A percentile compares a stretch with the other conserved stretches of the same genome.
These are phyloP conservation scores for Pseudochaenichthys georgianus DNA, from an alignment of 2,797 vertebrate species.

Conservation along the genomic window DNA sequence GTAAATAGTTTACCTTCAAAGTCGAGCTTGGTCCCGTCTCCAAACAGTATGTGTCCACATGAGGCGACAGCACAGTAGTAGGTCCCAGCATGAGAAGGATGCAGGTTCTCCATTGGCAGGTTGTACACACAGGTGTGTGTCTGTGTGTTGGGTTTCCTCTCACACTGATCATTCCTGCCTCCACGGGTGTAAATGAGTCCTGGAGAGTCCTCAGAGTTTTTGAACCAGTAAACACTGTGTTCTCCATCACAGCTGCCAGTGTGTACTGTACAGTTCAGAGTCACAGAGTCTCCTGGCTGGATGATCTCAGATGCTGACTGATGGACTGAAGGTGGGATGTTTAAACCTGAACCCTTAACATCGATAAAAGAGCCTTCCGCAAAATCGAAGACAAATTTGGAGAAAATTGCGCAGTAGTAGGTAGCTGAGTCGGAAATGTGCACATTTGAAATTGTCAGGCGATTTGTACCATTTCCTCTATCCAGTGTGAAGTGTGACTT, in stretches of 20 bases:
- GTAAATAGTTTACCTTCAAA: not conserved
- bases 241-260: conserved; percentile 46
- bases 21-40: conserved; percentile 39
- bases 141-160: not conserved
- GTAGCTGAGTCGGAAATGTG: conserved; percentile 40
- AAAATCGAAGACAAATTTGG: not conserved
- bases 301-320: conserved; percentile 17
- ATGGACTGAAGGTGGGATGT: conserved; percentile 38
- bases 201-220: conserved; percentile 23
- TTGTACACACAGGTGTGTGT: conserved; percentile 62
- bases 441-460: conserved; percentile 5
- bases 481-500: conserved; percentile 22
- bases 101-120: conserved; percentile 52
- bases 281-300: conserved; percentile 48
- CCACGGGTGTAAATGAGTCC: conserved; percentile 54
- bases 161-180: not conserved
- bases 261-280: conserved; percentile 61
- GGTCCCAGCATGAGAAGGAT: conserved; percentile 45
- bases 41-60: conserved; percentile 69
- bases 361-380: not conserved
- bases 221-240: conserved; percentile 70
- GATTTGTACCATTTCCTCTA: rapidly evolving
- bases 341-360: conserved; percentile 5
- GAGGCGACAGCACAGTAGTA: conserved; percentile 68
- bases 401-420: conserved; percentile 40